phyloP scores from a whole-genome alignment of 2,888 invertebrate genomes.

The Coelogynopora nodosa region DNA sequence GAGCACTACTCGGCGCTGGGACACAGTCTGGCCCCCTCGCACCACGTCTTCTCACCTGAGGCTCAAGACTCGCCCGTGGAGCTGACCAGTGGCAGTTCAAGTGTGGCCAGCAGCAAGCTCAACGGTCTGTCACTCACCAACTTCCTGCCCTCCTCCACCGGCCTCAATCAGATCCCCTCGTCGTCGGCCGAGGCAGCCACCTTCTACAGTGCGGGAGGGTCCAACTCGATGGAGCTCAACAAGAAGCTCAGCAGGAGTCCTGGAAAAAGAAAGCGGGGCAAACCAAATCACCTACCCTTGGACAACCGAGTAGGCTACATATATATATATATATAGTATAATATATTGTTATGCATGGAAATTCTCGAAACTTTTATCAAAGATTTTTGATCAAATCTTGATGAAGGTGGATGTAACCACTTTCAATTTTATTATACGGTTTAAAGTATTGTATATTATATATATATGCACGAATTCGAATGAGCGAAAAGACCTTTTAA shows the following conservation, averaged over 20 bases:
- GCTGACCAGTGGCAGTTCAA: background rate
- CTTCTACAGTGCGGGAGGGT: background rate
- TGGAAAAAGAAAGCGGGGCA: background rate
- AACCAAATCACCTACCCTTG: background rate
- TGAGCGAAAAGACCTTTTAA: too few species aligned
- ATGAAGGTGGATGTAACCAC: too few species aligned
- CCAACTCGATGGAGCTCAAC: background rate
- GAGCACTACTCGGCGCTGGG: background rate
- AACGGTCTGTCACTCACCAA: background rate
- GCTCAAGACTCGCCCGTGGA: background rate
- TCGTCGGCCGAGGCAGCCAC: background rate
- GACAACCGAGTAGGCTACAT: background rate
- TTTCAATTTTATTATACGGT: too few species aligned
- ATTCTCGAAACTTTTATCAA: too few species aligned
- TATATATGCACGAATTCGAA: too few species aligned
- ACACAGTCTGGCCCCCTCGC: background rate
- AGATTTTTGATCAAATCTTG: too few species aligned
- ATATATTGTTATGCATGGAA: too few species aligned
- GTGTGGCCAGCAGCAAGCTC: background rate
- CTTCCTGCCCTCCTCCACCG: background rate
- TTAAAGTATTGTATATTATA: background rate
- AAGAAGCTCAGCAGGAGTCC: background rate
- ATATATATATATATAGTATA: too few species aligned
- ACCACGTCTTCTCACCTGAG: background rate
- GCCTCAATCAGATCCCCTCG: background rate